Evolutionary conservation across 2,113 vertebrate species (phyloP).

Genomic region (Poecilia latipinna): DNA sequence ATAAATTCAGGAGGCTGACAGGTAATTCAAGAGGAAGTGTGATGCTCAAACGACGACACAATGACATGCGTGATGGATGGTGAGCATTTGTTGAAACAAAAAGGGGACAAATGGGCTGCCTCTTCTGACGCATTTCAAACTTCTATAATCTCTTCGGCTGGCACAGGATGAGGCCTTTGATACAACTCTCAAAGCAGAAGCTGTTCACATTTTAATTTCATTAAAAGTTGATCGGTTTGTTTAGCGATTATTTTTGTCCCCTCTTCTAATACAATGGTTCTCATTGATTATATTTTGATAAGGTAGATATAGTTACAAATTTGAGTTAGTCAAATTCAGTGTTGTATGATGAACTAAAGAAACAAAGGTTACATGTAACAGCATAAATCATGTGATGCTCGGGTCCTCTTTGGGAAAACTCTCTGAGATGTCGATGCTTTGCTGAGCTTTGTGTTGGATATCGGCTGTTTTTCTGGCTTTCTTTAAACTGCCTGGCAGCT

Average conservation of each 20-base stretch:
- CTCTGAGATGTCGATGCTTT: slow-evolving; percentile 39
- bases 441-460: slow-evolving; percentile 53
- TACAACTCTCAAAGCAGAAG: slow-evolving; percentile 36
- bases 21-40: slow-evolving; percentile 73
- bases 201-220: slow-evolving; percentile 1
- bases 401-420: slow-evolving; percentile 42
- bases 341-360: slow-evolving; percentile 4
- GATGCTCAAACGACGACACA: slow-evolving; percentile 63
- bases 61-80: slow-evolving; percentile 75
- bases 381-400: slow-evolving; percentile 4
- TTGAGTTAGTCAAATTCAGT: slow-evolving; percentile 5
- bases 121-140: slow-evolving; percentile 67
- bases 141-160: slow-evolving; percentile 38
- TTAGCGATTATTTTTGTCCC: slow-evolving; percentile 5
- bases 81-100: slow-evolving; percentile 58
- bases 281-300: not conserved
- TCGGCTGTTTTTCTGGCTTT: slow-evolving; percentile 59
- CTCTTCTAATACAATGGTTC: not conserved
- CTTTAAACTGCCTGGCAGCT: slow-evolving; percentile 52
- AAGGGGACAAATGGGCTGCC: slow-evolving; percentile 71
- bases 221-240: not conserved
- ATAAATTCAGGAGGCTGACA: slow-evolving; percentile 77
- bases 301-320: not conserved
- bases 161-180: slow-evolving; percentile 42
- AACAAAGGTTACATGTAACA: slow-evolving; percentile 1